These are phyloP conservation scores for Drosophila tsacasi DNA, from an alignment of 1,140 invertebrate species.

Conservation along the genomic window DNA sequence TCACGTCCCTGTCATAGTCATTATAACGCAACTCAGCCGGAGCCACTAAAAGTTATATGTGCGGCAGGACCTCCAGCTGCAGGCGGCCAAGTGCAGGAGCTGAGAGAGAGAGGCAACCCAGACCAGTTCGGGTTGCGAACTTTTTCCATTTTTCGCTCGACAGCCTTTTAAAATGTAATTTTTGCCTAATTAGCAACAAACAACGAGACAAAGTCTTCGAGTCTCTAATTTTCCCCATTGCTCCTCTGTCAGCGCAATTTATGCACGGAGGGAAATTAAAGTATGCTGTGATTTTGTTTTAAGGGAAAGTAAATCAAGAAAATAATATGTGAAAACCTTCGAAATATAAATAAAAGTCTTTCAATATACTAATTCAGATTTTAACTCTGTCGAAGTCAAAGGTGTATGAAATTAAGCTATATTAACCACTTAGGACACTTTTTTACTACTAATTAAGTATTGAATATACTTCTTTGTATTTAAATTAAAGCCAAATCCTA, in stretches of 20 bases:
- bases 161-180: conserved; percentile 81
- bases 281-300: not conserved
- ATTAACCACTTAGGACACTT: not conserved
- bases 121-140: conserved; percentile 49
- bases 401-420: no score
- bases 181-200: conserved; percentile 83
- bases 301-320: not conserved
- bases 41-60: conserved; percentile 65
- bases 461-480: not conserved
- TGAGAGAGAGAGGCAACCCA: not conserved
- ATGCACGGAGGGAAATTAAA: conserved; percentile 10
- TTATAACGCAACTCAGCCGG: conserved; percentile 49
- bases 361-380: not conserved
- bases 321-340: not conserved
- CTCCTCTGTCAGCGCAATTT: conserved; percentile 9
- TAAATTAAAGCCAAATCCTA: not conserved
- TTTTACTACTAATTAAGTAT: not conserved
- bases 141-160: conserved; percentile 81
- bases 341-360: not conserved
- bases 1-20: conserved; percentile 68
- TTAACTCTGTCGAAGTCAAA: not conserved
- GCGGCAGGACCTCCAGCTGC: conserved; percentile 39
- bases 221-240: conserved; percentile 40
- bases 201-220: conserved; percentile 50
- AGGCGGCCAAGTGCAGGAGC: not conserved